These are phyloP conservation scores for Ovibos moschatus DNA, from an alignment of 2,113 vertebrate genomes.

Conservation along the genomic window DNA sequence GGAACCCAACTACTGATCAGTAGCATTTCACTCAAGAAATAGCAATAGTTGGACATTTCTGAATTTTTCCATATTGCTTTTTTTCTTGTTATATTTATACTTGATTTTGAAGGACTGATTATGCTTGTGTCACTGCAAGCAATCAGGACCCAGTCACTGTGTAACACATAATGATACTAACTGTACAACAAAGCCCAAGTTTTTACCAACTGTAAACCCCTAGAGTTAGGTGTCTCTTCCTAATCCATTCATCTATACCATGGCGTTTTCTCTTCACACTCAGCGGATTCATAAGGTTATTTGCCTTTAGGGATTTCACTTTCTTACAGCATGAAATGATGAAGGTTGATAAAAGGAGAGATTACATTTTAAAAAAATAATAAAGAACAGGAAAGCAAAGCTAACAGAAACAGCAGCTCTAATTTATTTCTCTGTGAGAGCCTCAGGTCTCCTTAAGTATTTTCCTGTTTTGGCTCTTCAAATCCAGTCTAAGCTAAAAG, in stretches of 20 bases:
- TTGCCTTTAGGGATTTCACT: constrained; percentile 31
- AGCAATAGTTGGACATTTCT: neutral
- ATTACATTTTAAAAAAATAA: neutral
- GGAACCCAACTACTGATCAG: neutral
- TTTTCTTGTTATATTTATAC: neutral
- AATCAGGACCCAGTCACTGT: neutral
- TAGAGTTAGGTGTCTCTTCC: neutral
- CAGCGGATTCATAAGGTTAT: neutral
- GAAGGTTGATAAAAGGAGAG: neutral
- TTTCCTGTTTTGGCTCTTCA: constrained; percentile 6
- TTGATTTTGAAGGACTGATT: neutral
- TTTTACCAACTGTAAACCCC: neutral
- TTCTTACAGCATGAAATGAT: neutral
- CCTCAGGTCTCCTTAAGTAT: neutral
- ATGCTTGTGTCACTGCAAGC: neutral
- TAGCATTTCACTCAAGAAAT: neutral
- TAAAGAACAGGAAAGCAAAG: neutral
- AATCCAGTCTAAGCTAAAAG: neutral
- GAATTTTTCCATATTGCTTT: neutral
- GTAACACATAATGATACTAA: neutral
- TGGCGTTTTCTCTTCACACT: neutral
- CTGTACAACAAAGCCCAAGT: neutral
- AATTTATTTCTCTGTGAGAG: neutral
- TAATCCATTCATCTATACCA: neutral
- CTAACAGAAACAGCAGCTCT: neutral